A percentile compares a stretch with the other conserved stretches of the same genome.
Conservation (phyloP, 2,113 vertebrate species). For the Antennarius striatus region DNA sequence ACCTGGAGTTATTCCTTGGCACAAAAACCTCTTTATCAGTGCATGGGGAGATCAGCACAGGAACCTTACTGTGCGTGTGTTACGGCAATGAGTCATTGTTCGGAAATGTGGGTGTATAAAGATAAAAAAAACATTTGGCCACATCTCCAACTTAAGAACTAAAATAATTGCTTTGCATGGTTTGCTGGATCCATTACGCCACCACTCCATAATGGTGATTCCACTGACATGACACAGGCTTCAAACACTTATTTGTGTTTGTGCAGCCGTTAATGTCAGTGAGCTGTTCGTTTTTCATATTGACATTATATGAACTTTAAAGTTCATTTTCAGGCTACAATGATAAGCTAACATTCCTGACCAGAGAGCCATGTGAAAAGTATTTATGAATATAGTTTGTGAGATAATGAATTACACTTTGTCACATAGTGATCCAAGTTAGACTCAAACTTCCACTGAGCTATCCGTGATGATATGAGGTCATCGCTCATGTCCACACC, state of each 20-base stretch:
- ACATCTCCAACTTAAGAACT: conserved; percentile 19
- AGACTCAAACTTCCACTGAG: no score
- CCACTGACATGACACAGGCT: neutral
- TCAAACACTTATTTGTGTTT: neutral
- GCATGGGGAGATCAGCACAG: conserved; percentile 55
- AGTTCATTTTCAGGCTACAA: conserved; percentile 2
- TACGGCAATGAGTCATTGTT: conserved; percentile 54
- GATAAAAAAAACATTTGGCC: neutral
- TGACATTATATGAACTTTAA: neutral
- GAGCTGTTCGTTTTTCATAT: no score
- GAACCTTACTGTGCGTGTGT: conserved; percentile 35
- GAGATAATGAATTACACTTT: no score
- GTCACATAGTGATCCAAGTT: no score
- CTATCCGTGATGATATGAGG: no score
- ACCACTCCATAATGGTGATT: neutral
- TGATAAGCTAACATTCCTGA: no score
- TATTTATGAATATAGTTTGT: conserved; percentile 4
- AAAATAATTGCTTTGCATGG: conserved; percentile 27
- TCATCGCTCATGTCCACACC: neutral
- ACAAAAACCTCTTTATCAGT: conserved; percentile 58
- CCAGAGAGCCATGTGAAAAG: no score
- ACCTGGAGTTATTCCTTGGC: conserved; percentile 62
- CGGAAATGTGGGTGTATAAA: conserved; percentile 38
- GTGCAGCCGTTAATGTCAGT: no score
- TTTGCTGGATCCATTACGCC: conserved; percentile 36